Evolutionary conservation across 2,888 invertebrate species (phyloP), one percentile per base, ranked within the genome.

Genomic region (Torymus auratus): DNA sequence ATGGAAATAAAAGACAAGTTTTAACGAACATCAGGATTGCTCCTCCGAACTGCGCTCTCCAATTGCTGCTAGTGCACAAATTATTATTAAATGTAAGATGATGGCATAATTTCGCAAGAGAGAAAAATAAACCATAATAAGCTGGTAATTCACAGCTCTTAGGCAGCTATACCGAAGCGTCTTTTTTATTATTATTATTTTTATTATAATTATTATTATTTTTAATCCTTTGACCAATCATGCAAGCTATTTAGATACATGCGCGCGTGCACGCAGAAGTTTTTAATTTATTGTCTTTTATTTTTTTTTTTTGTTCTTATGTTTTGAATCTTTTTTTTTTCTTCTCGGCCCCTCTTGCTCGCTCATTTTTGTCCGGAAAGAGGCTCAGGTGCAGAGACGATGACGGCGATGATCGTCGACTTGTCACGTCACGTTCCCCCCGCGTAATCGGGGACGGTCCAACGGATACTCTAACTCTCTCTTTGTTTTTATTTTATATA

Each of bases 31-130:
- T 58, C 41, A 15, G 17, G 15, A 17, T 72, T 70, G 58, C 77
- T 78, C 75, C 81, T 68, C 78, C 74, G 69, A 60, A 72, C 64
- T 78, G 74, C 73, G 56, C 80, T 83, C 82, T 84, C 79, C 83
- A 83, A 85, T 84, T 85, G 85, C 86, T 87, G 87, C 84, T 85
- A 83, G 78, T 85, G 87, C 87, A 88, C 87, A 87, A 88, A 87
- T 80, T 84, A 83, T 82, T 41, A 41, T 41, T 41, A 41, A 72
- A 67, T 81, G 67, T 83, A 78, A 75, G 75, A 78, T 41, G 41
- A 41, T 53, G 62, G 74, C 80, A 77, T 83, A 72, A 78, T 58
- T 78, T 58, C 62, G 64, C 28, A 68, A 62, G 62, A 55, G 14
- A 14, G 3, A 68, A 7, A 20, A 20, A 65, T 17, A 12, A 71